These are phyloP conservation scores for Sebastes iracundus DNA, from an alignment of 2,797 vertebrate species.

Conservation along the genomic window DNA sequence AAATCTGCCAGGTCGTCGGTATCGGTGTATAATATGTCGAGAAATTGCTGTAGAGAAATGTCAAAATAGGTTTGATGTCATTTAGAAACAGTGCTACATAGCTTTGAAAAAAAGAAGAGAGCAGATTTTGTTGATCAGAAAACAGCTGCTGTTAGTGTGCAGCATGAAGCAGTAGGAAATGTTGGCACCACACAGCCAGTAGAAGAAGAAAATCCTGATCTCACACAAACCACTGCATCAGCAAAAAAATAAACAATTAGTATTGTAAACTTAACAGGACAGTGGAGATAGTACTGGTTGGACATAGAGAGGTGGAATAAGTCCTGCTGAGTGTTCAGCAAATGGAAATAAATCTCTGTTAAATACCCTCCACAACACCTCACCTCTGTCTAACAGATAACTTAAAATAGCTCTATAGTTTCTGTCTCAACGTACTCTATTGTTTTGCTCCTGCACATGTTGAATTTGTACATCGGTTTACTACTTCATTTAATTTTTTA, in stretches of 20 bases:
- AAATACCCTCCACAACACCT: no score
- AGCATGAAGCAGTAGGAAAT: not conserved
- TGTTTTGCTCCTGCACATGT: no score
- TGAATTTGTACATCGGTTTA: no score
- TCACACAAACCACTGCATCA: not conserved
- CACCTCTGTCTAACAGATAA: no score
- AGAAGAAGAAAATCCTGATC: conserved; percentile 4
- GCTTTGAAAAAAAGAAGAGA: not conserved
- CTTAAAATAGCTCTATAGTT: no score
- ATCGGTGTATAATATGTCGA: no score
- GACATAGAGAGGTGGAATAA: not conserved
- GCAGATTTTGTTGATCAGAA: conserved; percentile 2
- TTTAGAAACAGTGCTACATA: not conserved
- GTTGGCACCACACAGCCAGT: not conserved
- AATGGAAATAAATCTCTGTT: not conserved
- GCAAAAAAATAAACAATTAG: not conserved
- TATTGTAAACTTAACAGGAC: not conserved
- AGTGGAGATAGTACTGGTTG: not conserved
- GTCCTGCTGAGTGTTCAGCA: not conserved
- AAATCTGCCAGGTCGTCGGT: not conserved
- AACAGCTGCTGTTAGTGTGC: not conserved
- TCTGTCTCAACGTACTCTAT: no score
- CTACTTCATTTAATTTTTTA: no score
- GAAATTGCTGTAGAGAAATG: not conserved
- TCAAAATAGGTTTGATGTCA: not conserved